These are phyloP conservation scores for Nematostella vectensis DNA, from an alignment of 92 coral and sea anemone species.

Conservation along the genomic window DNA sequence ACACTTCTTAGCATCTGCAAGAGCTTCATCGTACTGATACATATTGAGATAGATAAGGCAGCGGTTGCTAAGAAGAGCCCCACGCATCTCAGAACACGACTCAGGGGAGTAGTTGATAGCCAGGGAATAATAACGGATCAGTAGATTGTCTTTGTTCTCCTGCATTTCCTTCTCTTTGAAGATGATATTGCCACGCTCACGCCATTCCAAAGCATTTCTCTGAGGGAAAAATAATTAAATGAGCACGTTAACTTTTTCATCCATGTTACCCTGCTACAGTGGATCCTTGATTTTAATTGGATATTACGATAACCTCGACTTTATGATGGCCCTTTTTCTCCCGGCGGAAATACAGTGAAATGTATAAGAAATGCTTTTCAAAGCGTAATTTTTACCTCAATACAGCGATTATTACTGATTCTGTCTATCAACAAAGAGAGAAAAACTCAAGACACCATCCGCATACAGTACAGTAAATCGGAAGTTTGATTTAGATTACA, in stretches of 20 bases:
- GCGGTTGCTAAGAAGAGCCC: slow-evolving; percentile 30
- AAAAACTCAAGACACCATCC: too few relatives aligned
- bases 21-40: slow-evolving; percentile 17
- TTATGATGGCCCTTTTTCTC: too few relatives aligned
- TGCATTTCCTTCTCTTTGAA: slow-evolving; percentile 35
- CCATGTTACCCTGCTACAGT: too few relatives aligned
- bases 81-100: slow-evolving; percentile 1
- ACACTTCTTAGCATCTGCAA: slow-evolving; percentile 37
- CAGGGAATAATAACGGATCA: slow-evolving; percentile 15
- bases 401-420: too few relatives aligned
- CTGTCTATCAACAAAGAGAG: too few relatives aligned
- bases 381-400: too few relatives aligned
- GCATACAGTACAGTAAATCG: too few relatives aligned
- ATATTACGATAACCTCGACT: too few relatives aligned
- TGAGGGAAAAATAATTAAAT: slow-evolving; percentile 12
- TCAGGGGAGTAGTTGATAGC: slow-evolving; percentile 23
- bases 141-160: slow-evolving; percentile 8
- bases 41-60: slow-evolving; percentile 11
- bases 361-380: too few relatives aligned
- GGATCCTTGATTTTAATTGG: too few relatives aligned
- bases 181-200: slow-evolving; percentile 72
- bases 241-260: not conserved
- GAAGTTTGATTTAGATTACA: too few relatives aligned
- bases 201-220: slow-evolving; percentile 80
- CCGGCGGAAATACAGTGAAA: too few relatives aligned